Evolutionary conservation across 2,797 vertebrate genomes (phyloP).

Genomic region (Catamblyrhynchus diadema): DNA sequence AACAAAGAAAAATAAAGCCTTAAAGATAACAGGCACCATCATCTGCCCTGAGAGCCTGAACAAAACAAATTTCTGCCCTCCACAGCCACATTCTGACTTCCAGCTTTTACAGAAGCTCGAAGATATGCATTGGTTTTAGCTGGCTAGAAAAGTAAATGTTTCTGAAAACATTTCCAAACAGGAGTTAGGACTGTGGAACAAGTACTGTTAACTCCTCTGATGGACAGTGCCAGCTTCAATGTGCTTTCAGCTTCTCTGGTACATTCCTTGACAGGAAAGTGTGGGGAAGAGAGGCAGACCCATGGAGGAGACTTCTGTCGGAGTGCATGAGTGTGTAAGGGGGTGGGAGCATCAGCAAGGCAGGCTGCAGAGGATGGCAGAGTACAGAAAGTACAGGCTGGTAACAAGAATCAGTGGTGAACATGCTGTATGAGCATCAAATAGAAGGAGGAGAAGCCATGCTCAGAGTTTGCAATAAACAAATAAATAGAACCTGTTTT

Average conservation of each 20-base stretch:
- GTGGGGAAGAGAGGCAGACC: not conserved
- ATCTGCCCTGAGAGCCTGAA: not conserved
- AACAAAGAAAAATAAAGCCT: not conserved
- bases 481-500: not conserved
- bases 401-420: not conserved
- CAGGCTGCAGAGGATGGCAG: not conserved
- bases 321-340: fast-evolving
- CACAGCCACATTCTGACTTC: not conserved
- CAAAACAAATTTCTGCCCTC: not conserved
- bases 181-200: not conserved
- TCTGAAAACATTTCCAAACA: not conserved
- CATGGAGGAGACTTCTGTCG: not conserved
- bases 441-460: not conserved
- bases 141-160: not conserved
- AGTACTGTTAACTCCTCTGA: not conserved
- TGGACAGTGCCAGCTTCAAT: not conserved
- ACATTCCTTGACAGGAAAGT: not conserved
- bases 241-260: not conserved
- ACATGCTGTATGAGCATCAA: fast-evolving
- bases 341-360: not conserved
- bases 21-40: not conserved
- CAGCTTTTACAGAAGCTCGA: not conserved
- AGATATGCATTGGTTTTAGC: not conserved
- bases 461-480: not conserved
- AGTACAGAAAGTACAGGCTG: not conserved